Evolutionary conservation across 2,113 vertebrate genomes (phyloP).

Genomic region (Chaetodon trifascialis): DNA sequence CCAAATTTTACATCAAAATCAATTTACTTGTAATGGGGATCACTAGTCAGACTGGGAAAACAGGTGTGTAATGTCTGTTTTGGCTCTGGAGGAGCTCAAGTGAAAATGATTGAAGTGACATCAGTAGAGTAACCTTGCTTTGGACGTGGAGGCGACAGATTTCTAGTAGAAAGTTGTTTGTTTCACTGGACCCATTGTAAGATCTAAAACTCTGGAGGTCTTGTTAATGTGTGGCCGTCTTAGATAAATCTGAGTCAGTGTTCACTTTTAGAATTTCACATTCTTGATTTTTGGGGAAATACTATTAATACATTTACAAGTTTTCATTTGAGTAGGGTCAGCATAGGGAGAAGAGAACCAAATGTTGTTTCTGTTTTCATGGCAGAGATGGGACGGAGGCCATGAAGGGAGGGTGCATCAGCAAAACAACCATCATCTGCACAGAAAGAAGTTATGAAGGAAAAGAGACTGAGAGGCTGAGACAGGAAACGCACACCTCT

Average conservation of each 20-base stretch:
- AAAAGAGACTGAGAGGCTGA: conserved; percentile 29
- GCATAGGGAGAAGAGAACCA: too few species aligned
- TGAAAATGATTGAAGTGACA: background rate
- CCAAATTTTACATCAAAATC: background rate
- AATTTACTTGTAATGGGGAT: background rate
- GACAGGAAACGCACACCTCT: conserved; percentile 51
- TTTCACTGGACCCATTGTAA: background rate
- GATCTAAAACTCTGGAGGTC: background rate
- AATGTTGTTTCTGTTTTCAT: too few species aligned
- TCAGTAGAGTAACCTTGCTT: background rate
- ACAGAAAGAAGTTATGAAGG: conserved; percentile 12
- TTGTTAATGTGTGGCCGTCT: too few species aligned
- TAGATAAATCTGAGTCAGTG: too few species aligned
- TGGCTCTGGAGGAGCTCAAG: background rate
- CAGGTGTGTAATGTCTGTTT: background rate
- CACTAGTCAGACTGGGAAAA: background rate
- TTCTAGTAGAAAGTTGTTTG: too few species aligned
- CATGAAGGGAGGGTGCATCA: conserved; percentile 19
- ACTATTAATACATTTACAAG: background rate
- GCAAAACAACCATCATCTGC: conserved; percentile 29
- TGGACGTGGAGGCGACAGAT: too few species aligned
- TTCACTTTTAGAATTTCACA: too few species aligned
- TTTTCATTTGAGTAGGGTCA: background rate
- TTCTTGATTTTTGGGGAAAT: background rate
- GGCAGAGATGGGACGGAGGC: background rate